Conservation (phyloP, 2,797 vertebrate genomes). For the Molossus molossus region DNA sequence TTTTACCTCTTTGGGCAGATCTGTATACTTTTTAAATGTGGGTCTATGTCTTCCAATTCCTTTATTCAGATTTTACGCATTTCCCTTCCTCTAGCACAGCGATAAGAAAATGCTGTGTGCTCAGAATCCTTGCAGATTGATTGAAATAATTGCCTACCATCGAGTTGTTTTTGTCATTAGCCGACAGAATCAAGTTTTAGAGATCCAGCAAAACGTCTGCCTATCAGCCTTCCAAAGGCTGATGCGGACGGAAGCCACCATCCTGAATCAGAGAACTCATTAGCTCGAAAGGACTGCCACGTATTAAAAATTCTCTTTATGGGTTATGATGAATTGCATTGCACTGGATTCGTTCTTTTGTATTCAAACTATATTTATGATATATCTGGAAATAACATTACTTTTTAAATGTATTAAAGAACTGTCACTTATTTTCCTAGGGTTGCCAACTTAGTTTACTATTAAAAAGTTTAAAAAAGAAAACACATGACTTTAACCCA, state of each 20-base stretch:
- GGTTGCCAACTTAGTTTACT: slow-evolving; percentile 54
- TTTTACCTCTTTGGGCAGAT: slow-evolving; percentile 38
- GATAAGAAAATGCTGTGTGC: not conserved
- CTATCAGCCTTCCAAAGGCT: not conserved
- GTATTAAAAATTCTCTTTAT: slow-evolving; percentile 48
- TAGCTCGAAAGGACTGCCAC: not conserved
- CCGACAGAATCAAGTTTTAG: slow-evolving; percentile 60
- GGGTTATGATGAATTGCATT: slow-evolving; percentile 32
- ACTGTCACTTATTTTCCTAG: slow-evolving; percentile 49
- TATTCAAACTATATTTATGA: slow-evolving; percentile 52
- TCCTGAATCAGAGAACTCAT: not conserved
- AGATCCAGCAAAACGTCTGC: slow-evolving; percentile 27
- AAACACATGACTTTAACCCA: not conserved
- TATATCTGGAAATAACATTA: slow-evolving; percentile 55
- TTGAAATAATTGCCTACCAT: slow-evolving; percentile 71
- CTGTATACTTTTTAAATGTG: not conserved
- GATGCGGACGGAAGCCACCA: slow-evolving; percentile 1
- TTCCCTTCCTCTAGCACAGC: not conserved
- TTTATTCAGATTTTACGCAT: slow-evolving; percentile 34
- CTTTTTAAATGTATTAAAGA: slow-evolving; percentile 59
- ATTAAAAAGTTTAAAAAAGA: slow-evolving; percentile 16
- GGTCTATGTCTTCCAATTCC: not conserved
- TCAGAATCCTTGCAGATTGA: slow-evolving; percentile 64
- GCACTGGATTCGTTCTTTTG: slow-evolving; percentile 61
- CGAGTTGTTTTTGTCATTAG: slow-evolving; percentile 63